These are phyloP conservation scores for Pantala flavescens DNA, from an alignment of 1,140 invertebrate genomes.

Conservation along the genomic window DNA sequence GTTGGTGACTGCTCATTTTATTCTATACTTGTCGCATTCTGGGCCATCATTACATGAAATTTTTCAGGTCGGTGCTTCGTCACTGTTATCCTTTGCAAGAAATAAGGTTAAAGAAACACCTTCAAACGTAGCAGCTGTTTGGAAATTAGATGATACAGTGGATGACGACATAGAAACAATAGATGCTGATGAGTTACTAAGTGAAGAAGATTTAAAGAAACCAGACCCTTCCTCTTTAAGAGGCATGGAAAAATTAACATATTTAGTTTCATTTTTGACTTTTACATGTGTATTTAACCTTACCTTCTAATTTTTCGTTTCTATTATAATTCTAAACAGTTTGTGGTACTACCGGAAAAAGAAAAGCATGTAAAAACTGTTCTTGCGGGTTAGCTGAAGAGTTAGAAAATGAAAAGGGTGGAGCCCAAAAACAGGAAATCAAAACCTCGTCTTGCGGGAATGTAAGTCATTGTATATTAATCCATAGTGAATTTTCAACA, in stretches of 20 bases:
- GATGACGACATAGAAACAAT: slow-evolving; percentile 73
- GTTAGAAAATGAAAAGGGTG: slow-evolving; percentile 48
- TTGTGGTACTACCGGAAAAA: slow-evolving; percentile 80
- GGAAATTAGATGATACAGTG: slow-evolving; percentile 51
- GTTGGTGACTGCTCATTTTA: not conserved
- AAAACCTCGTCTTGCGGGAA: not conserved
- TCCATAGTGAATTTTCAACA: too few species aligned
- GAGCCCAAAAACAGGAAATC: slow-evolving; percentile 12
- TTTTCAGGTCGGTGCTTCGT: slow-evolving; percentile 47
- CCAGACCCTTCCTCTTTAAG: slow-evolving; percentile 67
- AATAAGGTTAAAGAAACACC: slow-evolving; percentile 39
- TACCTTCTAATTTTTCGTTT: not conserved
- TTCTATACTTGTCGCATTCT: slow-evolving; percentile 11
- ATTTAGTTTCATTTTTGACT: not conserved
- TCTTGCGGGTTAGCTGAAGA: slow-evolving; percentile 94
- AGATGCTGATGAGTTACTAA: slow-evolving; percentile 75
- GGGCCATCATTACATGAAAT: slow-evolving; percentile 27
- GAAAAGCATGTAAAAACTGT: slow-evolving; percentile 97
- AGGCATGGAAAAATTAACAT: slow-evolving; percentile 44
- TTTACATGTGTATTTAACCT: not conserved
- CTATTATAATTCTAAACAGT: slow-evolving; percentile 39
- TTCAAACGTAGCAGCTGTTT: slow-evolving; percentile 47
- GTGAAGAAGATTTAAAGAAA: slow-evolving; percentile 79
- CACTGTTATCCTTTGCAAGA: slow-evolving; percentile 40
- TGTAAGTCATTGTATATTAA: too few species aligned